A percentile compares a stretch with the other conserved stretches of the same genome.
Evolutionary conservation across 1,140 invertebrate genomes (phyloP).

Genomic region (Platyscapa corneri): DNA sequence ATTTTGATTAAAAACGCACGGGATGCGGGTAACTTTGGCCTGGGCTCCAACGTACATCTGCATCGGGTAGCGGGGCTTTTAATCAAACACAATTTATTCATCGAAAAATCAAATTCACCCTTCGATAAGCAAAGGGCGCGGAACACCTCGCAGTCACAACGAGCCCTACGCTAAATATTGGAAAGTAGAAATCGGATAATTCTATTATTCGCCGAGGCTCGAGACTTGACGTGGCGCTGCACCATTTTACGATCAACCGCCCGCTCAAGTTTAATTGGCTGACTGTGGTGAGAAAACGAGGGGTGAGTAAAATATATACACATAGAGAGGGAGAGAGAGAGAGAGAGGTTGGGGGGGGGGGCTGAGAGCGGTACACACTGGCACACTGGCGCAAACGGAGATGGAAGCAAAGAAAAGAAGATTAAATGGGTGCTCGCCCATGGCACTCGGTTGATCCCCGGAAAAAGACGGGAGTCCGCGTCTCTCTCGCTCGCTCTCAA

Average conservation of each 20-base stretch:
- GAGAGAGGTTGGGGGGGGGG: no score
- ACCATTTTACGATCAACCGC: conserved; percentile 40
- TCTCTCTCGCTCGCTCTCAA: conserved; percentile 16
- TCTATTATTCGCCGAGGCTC: conserved; percentile 33
- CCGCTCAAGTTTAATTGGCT: conserved; percentile 51
- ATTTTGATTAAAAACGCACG: background rate
- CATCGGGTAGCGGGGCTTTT: background rate
- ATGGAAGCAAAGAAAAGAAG: conserved; percentile 40
- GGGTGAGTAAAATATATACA: conserved; percentile 22
- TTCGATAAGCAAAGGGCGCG: background rate
- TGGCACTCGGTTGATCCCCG: background rate
- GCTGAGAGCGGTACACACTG: background rate
- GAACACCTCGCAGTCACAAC: background rate
- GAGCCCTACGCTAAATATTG: conserved; percentile 41
- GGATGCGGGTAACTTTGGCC: background rate
- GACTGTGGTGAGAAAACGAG: conserved; percentile 42
- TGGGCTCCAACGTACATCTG: no score
- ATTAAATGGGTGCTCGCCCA: conserved; percentile 40
- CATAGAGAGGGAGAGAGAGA: background rate
- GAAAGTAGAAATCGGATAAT: conserved; percentile 49
- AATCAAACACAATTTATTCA: conserved; percentile 33
- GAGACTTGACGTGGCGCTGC: background rate
- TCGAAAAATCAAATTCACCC: conserved; percentile 28
- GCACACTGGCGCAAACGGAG: no score
- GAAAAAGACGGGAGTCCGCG: conserved; percentile 18